phyloP scores from a whole-genome alignment of 1,140 invertebrate genomes.

The Pseudomyrmex sp. region DNA sequence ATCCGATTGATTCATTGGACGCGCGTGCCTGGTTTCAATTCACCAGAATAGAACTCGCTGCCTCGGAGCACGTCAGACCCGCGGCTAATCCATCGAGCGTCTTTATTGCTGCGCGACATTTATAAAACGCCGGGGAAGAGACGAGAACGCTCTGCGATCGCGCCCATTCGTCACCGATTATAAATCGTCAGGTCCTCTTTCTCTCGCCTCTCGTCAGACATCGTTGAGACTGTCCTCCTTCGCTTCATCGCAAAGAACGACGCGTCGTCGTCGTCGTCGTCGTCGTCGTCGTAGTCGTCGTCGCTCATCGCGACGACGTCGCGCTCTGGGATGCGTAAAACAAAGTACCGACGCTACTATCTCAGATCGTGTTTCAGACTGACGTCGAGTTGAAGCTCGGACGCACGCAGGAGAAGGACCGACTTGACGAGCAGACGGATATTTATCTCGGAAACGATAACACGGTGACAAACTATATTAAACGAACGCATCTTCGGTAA shows the following conservation, averaged over 20 bases:
- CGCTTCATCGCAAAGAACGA: slow-evolving; percentile 33
- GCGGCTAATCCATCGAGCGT: slow-evolving; percentile 80
- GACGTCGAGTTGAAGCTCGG: slow-evolving; percentile 13
- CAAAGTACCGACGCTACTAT: slow-evolving; percentile 38
- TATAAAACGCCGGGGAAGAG: slow-evolving; percentile 77
- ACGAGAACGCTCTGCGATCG: slow-evolving; percentile 67
- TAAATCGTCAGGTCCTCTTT: slow-evolving; percentile 68
- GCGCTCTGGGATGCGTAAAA: slow-evolving; percentile 25
- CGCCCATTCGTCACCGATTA: slow-evolving; percentile 74
- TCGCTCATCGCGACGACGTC: slow-evolving; percentile 23
- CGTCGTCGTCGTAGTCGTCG: no score
- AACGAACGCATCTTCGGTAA: background rate
- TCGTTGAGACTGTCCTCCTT: slow-evolving; percentile 12
- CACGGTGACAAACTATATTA: slow-evolving; percentile 2
- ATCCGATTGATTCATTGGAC: slow-evolving; percentile 81
- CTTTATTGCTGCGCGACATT: slow-evolving; percentile 81
- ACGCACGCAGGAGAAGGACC: background rate
- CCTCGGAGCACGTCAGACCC: slow-evolving; percentile 72
- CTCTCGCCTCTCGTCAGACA: slow-evolving; percentile 7
- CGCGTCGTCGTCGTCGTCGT: slow-evolving; percentile 1
- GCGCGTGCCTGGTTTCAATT: slow-evolving; percentile 80
- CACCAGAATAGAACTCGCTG: slow-evolving; percentile 80
- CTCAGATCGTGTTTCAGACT: slow-evolving; percentile 39
- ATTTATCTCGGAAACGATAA: slow-evolving; percentile 22
- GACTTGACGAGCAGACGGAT: background rate